Evolutionary conservation across 2,888 invertebrate genomes (phyloP), one percentile per base, ranked within the genome.

Genomic region (Limenitis arthemis): DNA sequence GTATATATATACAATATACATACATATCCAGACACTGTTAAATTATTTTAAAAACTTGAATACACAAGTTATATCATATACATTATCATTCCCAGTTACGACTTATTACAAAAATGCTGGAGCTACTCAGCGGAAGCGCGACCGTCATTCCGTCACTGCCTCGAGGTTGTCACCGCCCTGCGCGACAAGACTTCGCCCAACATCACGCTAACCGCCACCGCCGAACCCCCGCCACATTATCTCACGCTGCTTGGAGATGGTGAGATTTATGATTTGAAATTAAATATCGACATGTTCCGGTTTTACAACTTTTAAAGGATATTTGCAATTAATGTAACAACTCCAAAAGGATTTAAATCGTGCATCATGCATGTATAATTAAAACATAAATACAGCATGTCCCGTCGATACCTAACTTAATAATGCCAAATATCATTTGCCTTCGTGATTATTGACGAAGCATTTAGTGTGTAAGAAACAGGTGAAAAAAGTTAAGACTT

Each of bases 31-130:
- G 8, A 34, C 34, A 34, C 28, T 39, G 8, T 39, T 39, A 20
- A 39, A 8, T 11, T 20, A 8, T 4, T 8, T 28, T 1, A 28
- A 12, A 8, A 39, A 39, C 20, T 8, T 9, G 2, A 4, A 34
- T 8, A 9, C 9, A 34, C 8, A 8, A 34, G 3, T 28, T 28
- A 8, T 28, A 9, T 9, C 6, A 3, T 20, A 20, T 20, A 20
- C 20, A 20, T 20, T 20, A 4, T 20, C 1, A 44, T 47, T 44
- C 46, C 4, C 42, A 96, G 96, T 55, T 95, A 95, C 77, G 89
- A 92, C 62, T 78, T 98, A 49, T 95, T 98, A 89, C 82, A 93
- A 57, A 89, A 91, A 65, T 98, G 98, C 74, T 98, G 98, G 98
- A 92, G 91, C 67, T 93, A 91, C 68, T 89, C 89, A 42, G 91